Evolutionary conservation across 2,797 vertebrate genomes (phyloP).

Genomic region (Artibeus jamaicensis): DNA sequence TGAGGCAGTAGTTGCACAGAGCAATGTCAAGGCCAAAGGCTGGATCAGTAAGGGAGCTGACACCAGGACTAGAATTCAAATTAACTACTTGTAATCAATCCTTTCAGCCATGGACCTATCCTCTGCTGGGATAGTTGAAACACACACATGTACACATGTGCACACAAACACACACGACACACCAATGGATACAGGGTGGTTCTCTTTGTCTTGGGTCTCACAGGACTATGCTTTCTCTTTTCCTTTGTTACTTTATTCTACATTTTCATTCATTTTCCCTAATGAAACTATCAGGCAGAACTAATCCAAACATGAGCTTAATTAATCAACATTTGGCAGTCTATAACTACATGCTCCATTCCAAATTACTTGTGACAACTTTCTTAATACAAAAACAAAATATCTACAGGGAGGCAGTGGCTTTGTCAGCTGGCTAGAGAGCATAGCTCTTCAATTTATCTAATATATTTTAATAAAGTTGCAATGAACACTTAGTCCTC

Average conservation of each 20-base stretch:
- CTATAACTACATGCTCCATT: constrained; percentile 75
- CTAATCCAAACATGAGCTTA: constrained; percentile 87
- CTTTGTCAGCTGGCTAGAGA: constrained; percentile 64
- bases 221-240: constrained; percentile 48
- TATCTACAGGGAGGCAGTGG: constrained; percentile 75
- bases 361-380: constrained; percentile 88
- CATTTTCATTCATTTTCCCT: constrained; percentile 83
- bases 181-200: background rate
- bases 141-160: too few species aligned
- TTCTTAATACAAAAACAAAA: constrained; percentile 83
- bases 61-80: background rate
- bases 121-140: background rate
- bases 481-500: constrained; percentile 72
- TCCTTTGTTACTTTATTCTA: constrained; percentile 69
- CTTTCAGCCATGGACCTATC: background rate
- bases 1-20: background rate
- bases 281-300: constrained; percentile 88
- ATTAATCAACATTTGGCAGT: constrained; percentile 89
- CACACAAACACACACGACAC: background rate
- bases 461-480: constrained; percentile 78
- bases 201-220: constrained; percentile 44
- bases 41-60: background rate
- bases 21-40: background rate
- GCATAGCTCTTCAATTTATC: constrained; percentile 72
- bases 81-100: background rate